Evolutionary conservation across 2,113 vertebrate genomes (phyloP).

Genomic region (Chionomys nivalis): DNA sequence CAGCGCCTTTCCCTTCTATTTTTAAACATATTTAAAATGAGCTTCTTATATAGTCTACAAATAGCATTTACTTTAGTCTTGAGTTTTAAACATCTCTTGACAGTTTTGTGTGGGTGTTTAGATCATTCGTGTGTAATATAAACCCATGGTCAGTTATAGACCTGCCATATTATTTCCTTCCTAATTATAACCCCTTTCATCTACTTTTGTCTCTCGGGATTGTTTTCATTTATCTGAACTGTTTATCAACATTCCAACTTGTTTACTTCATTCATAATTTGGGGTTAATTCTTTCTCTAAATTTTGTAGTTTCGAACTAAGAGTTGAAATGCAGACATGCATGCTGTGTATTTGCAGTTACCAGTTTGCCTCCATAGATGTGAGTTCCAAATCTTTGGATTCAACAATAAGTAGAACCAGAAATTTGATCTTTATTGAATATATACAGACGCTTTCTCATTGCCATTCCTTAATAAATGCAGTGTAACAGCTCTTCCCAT

Average conservation of each 20-base stretch:
- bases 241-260: not conserved
- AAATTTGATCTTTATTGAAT: not conserved
- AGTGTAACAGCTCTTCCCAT: not conserved
- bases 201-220: not conserved
- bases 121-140: not conserved
- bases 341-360: not conserved
- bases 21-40: not conserved
- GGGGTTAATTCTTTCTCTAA: not conserved
- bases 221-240: not conserved
- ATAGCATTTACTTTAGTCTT: not conserved
- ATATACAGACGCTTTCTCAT: not conserved
- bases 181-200: not conserved
- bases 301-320: not conserved
- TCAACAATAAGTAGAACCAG: not conserved
- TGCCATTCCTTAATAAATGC: not conserved
- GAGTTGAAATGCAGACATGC: not conserved
- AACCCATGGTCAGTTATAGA: not conserved
- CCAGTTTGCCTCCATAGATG: not conserved
- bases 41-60: not conserved
- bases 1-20: not conserved
- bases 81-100: not conserved
- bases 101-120: not conserved
- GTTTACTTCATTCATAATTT: not conserved
- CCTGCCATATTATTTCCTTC: not conserved
- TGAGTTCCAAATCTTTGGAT: not conserved